phyloP scores from a whole-genome alignment of 2,113 vertebrate species.

The Sander vitreus region DNA sequence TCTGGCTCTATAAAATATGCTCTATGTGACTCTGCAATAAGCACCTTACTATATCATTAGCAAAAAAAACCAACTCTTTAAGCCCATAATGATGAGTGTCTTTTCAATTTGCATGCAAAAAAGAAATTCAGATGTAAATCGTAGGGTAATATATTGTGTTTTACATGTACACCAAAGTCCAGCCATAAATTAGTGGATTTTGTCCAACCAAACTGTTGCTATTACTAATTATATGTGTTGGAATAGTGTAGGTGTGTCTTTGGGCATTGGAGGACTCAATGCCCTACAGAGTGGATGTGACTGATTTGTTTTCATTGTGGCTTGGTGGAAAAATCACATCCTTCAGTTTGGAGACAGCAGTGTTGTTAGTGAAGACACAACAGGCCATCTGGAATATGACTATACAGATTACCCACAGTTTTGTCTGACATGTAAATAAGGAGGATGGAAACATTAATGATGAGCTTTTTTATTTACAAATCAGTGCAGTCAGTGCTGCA shows the following conservation, averaged over 20 bases:
- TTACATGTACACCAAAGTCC: background rate
- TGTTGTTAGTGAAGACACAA: background rate
- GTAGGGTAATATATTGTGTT: background rate
- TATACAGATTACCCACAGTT: background rate
- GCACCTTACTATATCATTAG: background rate
- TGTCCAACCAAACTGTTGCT: conserved; percentile 61
- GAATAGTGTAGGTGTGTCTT: conserved; percentile 47
- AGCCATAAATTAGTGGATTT: background rate
- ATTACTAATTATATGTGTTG: background rate
- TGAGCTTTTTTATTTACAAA: background rate
- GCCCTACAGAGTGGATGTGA: conserved; percentile 28
- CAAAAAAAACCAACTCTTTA: background rate
- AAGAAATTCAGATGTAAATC: background rate
- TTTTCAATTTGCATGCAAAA: background rate
- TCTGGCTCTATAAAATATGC: background rate
- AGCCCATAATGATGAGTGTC: no score
- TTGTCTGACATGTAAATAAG: background rate
- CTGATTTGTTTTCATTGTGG: conserved; percentile 40
- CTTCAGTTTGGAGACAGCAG: background rate
- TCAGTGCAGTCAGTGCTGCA: conserved; percentile 16
- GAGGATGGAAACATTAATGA: background rate
- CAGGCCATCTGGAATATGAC: background rate
- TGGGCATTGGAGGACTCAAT: conserved; percentile 5
- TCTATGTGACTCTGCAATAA: background rate
- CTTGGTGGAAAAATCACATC: conserved; percentile 35